Evolutionary conservation across 2,888 invertebrate species (phyloP).

Genomic region (Clusia tigrina): DNA sequence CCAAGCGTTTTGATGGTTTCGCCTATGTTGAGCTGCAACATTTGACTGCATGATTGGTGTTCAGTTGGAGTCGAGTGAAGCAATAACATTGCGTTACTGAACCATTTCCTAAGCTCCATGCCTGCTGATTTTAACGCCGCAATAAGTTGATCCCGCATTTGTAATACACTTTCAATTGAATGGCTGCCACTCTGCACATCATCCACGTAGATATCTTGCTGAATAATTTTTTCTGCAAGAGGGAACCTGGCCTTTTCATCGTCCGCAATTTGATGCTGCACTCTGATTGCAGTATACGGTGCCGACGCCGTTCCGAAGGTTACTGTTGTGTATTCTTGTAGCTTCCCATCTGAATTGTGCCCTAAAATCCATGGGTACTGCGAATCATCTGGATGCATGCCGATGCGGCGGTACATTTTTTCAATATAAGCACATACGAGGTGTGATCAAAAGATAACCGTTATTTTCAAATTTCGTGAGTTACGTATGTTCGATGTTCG

Average conservation of each 20-base stretch:
- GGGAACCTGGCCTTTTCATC: background rate
- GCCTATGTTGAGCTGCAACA: constrained; percentile 15
- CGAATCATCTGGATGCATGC: background rate
- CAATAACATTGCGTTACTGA: constrained; percentile 11
- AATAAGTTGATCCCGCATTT: background rate
- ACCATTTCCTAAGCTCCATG: constrained; percentile 26
- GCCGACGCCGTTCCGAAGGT: constrained; percentile 4
- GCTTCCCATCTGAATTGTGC: background rate
- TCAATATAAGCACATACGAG: too few species aligned
- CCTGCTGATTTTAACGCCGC: background rate
- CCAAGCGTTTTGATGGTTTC: constrained; percentile 26
- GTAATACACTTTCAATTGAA: background rate
- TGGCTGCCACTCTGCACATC: background rate
- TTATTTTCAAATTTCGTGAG: too few species aligned
- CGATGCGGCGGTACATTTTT: constrained; percentile 5
- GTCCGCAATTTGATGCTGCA: background rate
- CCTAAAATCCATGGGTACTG: background rate
- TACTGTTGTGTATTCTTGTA: background rate
- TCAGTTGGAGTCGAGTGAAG: constrained; percentile 10
- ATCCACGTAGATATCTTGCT: background rate
- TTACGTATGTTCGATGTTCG: too few species aligned
- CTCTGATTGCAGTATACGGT: background rate
- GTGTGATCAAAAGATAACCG: too few species aligned
- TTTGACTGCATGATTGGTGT: constrained; percentile 12
- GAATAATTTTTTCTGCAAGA: background rate